Evolutionary conservation across 2,113 vertebrate species (phyloP), one percentile per base, ranked within the genome.

Genomic region (Hippocampus zosterae): DNA sequence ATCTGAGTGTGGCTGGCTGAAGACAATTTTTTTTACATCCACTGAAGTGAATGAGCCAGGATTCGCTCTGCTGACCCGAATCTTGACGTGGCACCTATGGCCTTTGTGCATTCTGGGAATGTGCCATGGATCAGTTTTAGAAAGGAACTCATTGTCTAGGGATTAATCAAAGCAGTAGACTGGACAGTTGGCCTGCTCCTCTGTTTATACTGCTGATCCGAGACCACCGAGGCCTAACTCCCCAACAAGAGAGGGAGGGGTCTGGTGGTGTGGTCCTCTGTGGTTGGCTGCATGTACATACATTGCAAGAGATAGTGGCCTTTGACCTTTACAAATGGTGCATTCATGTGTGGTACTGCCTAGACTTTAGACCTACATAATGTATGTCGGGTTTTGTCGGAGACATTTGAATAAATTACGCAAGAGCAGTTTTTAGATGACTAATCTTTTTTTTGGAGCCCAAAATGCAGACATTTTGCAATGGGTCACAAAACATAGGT

Each of bases 101-200:
- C 73, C 65, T 87, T 44, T n/a, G 71, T 77, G 81, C 71, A 83
- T 83, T 74, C 83, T 85, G 84, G 84, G 84, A 85, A 88, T 88
- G 82, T 37, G 65, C 69, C 80, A 74, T 72, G 84, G 83, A 82
- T 85, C 81, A 82, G 68, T 82, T 81, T 48, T 71, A 79, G 82
- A 83, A 84, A 81, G 72, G 71, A 81, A 83, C 74, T 71, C 73
- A 73, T 87, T 89, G 89, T 88, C 72, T 3, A 60, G 27, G 75
- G 86, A 82, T 90, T 87, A 88, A 87, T 75, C 73, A 72, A 80
- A 79, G 89, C 88, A 88, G 84, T 74, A 83, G 88, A 88, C 84
- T 83, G 85, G 81, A 90, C 83, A 84, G 75, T 67, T 73, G 83
- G 71, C 80, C 81, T 79, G 76, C 85, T 77, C 84, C 80, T 78